A percentile compares a stretch with the other conserved stretches of the same genome.
Evolutionary conservation across 2,113 vertebrate genomes (phyloP).

Genomic region (Mesitornis unicolor): DNA sequence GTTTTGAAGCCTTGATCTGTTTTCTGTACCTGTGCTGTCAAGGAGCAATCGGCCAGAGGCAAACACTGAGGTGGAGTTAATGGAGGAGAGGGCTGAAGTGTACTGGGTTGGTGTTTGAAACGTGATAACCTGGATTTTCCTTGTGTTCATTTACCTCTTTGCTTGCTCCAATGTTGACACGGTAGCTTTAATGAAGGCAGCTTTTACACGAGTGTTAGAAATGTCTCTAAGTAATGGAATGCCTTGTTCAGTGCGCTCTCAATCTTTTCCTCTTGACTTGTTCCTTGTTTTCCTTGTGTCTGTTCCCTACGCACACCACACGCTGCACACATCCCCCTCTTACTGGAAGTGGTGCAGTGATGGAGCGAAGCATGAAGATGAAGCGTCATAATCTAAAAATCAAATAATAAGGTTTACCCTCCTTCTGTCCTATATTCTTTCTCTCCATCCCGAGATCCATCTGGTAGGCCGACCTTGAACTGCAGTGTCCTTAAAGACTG

Average conservation of each 20-base stretch:
- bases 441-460: background rate
- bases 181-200: background rate
- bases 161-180: background rate
- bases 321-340: too few species aligned
- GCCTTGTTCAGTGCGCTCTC: background rate
- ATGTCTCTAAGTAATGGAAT: background rate
- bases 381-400: background rate
- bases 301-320: background rate
- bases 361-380: slow-evolving; percentile 6
- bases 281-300: background rate
- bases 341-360: background rate
- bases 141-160: background rate
- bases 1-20: slow-evolving; percentile 20
- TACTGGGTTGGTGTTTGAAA: slow-evolving; percentile 14
- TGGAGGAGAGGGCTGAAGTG: background rate
- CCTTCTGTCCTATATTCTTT: background rate
- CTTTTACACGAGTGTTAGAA: background rate
- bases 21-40: background rate
- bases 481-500: background rate
- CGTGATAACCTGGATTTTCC: slow-evolving; percentile 10
- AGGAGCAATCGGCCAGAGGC: background rate
- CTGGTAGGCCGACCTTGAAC: background rate
- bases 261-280: background rate
- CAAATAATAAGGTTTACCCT: background rate
- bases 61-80: background rate